Conservation (phyloP, 2,113 vertebrate species). For the Boleophthalmus pectinirostris region DNA sequence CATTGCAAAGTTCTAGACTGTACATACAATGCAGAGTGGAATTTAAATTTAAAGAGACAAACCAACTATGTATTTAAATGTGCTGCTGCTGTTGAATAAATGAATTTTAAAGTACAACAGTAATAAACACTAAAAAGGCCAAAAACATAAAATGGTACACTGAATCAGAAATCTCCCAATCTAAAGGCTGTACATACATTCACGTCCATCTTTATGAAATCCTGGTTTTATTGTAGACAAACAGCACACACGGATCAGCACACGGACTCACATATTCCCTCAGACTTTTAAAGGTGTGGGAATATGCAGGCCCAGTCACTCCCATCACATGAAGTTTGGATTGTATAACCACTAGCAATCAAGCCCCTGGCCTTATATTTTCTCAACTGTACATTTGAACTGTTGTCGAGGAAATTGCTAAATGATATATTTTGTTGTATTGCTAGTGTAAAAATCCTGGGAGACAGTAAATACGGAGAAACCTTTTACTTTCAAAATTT, state of each 20-base stretch:
- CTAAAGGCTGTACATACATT: slow-evolving; percentile 96
- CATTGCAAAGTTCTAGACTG: slow-evolving; percentile 80
- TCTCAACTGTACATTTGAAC: slow-evolving; percentile 96
- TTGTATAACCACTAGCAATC: slow-evolving; percentile 99
- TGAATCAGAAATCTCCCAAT: slow-evolving; percentile 84
- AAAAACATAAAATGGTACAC: slow-evolving; percentile 82
- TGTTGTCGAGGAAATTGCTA: slow-evolving; percentile 94
- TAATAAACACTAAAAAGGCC: slow-evolving; percentile 49
- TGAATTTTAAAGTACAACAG: slow-evolving; percentile 75
- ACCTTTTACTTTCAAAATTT: slow-evolving; percentile 88
- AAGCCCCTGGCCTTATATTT: slow-evolving; percentile 99
- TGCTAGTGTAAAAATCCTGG: slow-evolving; percentile 97
- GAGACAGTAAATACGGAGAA: slow-evolving; percentile 89
- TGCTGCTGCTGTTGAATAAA: slow-evolving; percentile 92
- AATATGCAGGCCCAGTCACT: slow-evolving; percentile 83
- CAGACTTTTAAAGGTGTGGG: slow-evolving; percentile 84
- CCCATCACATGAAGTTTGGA: slow-evolving; percentile 90
- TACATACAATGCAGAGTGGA: slow-evolving; percentile 95
- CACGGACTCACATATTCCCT: slow-evolving; percentile 88
- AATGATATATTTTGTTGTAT: slow-evolving; percentile 99
- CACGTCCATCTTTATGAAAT: slow-evolving; percentile 84
- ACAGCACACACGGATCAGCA: slow-evolving; percentile 86
- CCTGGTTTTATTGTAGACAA: slow-evolving; percentile 93
- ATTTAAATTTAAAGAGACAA: slow-evolving; percentile 92
- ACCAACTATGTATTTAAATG: slow-evolving; percentile 87